Base-by-base conservation (phyloP, 2,797 vertebrate species). In the Martes flavigula region DNA sequence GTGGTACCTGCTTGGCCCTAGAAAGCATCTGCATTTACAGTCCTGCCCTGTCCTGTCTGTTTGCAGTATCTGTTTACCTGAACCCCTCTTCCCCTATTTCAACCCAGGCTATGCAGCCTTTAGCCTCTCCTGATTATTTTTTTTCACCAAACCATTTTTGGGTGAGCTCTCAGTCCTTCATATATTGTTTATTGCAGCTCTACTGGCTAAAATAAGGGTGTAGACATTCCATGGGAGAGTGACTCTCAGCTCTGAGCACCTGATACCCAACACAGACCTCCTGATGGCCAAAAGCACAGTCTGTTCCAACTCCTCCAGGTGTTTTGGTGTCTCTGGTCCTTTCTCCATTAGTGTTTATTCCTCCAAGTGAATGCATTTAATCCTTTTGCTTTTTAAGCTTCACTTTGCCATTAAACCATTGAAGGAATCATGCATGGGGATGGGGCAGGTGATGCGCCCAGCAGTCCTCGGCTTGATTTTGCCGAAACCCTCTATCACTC, bases 371-470 rank as follows among this genome's bases (percentile, higher is more conserved):
- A n/a, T 27, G 18, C 25, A 60, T 30, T 73, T 90, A 35, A 62
- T 68, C 40, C 18, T 54, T 83, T 54, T 4, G 60, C 90, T 23
- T 91, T 84, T 82, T 32, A 60, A 85, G 51, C 51, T 85, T 91
- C 35, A 68, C 72, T 88, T 87, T 82, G 77, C 75, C 56, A 43
- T 77, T 54, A 90, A 79, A 48, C 40, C 48, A 40, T 21, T 48
- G 9, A 23, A 83, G 35, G 40, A 72, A 40, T 43, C 20, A 7
- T 4, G 2, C 13, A 1, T 12, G 5, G 64, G 48, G 25, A 4
- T 60, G 6, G 9, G 11, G 2, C 12, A 11, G 32, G 46, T 0
- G 0, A 5, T 15, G 21, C 66, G 23, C 46, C 46, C 8, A 14
- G 20, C 11, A 77, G 35, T 64, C 32, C 56, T 70, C 72, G 62